These are phyloP conservation scores for Tholera decimalis DNA, from an alignment of 2,888 invertebrate genomes.

Conservation along the genomic window DNA sequence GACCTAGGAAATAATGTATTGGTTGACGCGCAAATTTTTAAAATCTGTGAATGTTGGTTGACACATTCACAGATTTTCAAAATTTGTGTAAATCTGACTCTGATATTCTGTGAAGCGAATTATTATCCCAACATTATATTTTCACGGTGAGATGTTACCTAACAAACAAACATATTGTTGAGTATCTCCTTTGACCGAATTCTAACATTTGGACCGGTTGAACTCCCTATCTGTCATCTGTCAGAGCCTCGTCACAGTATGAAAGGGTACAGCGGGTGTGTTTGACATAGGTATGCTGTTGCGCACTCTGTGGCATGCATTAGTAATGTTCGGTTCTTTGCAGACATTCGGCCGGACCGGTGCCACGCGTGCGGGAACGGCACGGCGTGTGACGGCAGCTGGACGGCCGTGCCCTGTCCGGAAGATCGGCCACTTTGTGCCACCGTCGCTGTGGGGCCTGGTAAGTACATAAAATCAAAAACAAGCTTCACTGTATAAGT, in stretches of 20 bases:
- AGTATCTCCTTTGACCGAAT: conserved; percentile 13
- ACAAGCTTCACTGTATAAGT: no score
- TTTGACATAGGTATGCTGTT: conserved; percentile 40
- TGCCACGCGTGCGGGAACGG: conserved; percentile 74
- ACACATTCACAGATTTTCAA: no score
- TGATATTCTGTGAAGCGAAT: no score
- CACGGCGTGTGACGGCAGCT: conserved; percentile 62
- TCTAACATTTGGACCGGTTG: conserved; percentile 16
- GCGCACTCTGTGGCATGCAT: conserved; percentile 35
- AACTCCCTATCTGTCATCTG: conserved; percentile 35
- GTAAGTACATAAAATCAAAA: conserved; percentile 63
- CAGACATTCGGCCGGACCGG: conserved; percentile 70
- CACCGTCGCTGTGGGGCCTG: conserved; percentile 74
- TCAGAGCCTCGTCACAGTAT: conserved; percentile 45
- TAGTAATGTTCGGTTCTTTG: conserved; percentile 39
- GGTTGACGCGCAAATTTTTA: no score
- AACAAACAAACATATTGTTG: no score
- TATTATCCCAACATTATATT: not conserved
- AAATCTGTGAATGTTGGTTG: no score
- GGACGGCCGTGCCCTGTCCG: conserved; percentile 68
- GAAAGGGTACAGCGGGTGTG: conserved; percentile 39
- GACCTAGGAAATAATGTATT: no score
- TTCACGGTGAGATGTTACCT: no score
- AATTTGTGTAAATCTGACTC: no score
- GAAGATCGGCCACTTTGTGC: conserved; percentile 75